These are phyloP conservation scores for Accipiter cooperii DNA, from an alignment of 2,113 vertebrate genomes.

Conservation along the genomic window DNA sequence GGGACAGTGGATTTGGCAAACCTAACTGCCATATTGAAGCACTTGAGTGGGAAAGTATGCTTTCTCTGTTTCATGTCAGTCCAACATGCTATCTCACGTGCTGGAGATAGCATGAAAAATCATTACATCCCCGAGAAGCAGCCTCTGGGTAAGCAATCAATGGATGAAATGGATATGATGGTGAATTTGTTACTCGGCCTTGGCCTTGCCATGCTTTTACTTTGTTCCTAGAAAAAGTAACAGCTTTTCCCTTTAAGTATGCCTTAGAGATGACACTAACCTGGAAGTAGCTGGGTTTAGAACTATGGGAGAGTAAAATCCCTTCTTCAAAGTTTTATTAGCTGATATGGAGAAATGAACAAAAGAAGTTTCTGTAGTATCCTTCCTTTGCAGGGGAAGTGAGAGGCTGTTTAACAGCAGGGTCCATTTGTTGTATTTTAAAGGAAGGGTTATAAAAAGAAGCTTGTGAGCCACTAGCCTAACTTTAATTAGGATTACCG, in stretches of 20 bases:
- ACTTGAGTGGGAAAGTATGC: background rate
- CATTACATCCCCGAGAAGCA: background rate
- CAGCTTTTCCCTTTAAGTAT: background rate
- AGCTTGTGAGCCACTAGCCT: background rate
- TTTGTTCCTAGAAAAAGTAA: background rate
- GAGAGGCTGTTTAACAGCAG: background rate
- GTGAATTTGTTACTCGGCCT: background rate
- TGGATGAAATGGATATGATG: background rate
- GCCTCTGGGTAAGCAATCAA: constrained; percentile 5
- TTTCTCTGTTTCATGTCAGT: background rate
- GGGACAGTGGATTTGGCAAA: background rate
- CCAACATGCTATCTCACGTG: background rate
- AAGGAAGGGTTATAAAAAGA: background rate
- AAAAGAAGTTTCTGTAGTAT: background rate
- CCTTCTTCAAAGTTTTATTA: background rate
- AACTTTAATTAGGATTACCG: background rate
- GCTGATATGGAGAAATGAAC: background rate
- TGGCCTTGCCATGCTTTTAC: background rate
- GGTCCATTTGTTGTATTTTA: background rate
- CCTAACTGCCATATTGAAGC: background rate
- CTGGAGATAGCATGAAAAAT: background rate
- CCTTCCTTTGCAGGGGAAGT: background rate
- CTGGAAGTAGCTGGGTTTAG: background rate
- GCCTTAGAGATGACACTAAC: background rate
- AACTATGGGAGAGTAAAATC: background rate